phyloP scores from a whole-genome alignment of 2,888 invertebrate species.

The Lasioglossum vierecki region DNA sequence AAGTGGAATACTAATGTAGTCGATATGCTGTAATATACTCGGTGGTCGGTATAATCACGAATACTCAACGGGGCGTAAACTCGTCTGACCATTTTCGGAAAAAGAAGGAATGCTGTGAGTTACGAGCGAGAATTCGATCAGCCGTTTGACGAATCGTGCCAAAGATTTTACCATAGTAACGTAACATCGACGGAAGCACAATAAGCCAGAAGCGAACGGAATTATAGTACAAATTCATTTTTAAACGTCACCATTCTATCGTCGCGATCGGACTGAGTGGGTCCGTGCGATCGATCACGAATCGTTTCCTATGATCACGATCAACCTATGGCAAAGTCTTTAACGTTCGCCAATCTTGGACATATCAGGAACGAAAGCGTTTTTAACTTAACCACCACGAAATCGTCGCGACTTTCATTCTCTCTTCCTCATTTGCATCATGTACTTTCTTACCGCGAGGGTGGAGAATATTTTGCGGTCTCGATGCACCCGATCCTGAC shows the following conservation, averaged over 20 bases:
- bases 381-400: conserved; percentile 41
- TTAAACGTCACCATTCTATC: not conserved
- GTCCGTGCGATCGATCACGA: not conserved
- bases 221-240: conserved; percentile 41
- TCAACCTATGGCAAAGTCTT: conserved; percentile 42
- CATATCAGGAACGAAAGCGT: conserved; percentile 76
- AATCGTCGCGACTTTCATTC: conserved; percentile 25
- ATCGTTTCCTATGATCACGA: conserved; percentile 21
- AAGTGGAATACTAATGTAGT: conserved; percentile 62
- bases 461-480: conserved; percentile 54
- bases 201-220: conserved; percentile 15
- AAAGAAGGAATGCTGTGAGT: conserved; percentile 40
- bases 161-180: conserved; percentile 46
- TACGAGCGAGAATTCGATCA: conserved; percentile 40
- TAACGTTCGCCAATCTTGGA: conserved; percentile 71
- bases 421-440: conserved; percentile 38
- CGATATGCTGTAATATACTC: conserved; percentile 68
- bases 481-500: conserved; percentile 19
- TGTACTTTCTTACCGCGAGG: conserved; percentile 27
- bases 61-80: conserved; percentile 56
- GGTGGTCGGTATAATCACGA: conserved; percentile 70
- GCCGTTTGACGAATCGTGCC: conserved; percentile 31
- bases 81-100: conserved; percentile 43
- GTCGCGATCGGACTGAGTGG: not conserved
- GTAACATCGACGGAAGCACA: conserved; percentile 22